Base-by-base conservation (phyloP, 2,888 invertebrate species). In the Hecatera dysodea region DNA sequence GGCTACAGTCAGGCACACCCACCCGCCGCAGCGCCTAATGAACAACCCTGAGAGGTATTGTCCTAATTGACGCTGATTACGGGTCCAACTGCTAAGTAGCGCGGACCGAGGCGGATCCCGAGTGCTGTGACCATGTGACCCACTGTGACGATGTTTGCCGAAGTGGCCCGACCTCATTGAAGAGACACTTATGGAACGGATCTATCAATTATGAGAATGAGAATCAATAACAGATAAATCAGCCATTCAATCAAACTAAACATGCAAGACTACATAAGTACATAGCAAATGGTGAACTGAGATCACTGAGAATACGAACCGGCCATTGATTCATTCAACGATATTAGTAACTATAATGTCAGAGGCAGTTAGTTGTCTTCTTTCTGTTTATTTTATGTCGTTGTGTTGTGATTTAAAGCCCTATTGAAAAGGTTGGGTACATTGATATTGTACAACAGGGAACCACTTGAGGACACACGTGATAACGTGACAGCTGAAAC, bases 11-110 rank as follows among this genome's bases (percentile, higher is more conserved):
- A 4, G 39, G 29, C 72, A 39, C 29, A 39, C 36, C 57, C 39
- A 39, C 27, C 59, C 39, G 48, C 39, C 60, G 17, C 29, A 60
- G 36, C 52, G 33, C 33, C n/a, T 63, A 27, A 46, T 59, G 64
- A 77, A 71, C 63, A 36, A 42, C 48, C 63, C 46, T 77, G 39
- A 52, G 46, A 63, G 57, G 48, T 42, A 67, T 75, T 60, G 33
- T 22, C 24, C 44, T 77, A 42, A 70, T 63, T 70, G 52, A 11
- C 39, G 48, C 42, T 48, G 62, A 71, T 59, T 59, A 48, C 52
- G 57, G 63, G 42, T 33, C 50, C 42, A 33, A 42, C 27, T 75
- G 27, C 29, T 46, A 50, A 50, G 69, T 61, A n/a, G 33, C 11
- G 36, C 15, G 39, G 11, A 22, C 46, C 19, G 59, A 59, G 44